Conservation (phyloP, 2,888 invertebrate species). For the Lithophane socia region DNA sequence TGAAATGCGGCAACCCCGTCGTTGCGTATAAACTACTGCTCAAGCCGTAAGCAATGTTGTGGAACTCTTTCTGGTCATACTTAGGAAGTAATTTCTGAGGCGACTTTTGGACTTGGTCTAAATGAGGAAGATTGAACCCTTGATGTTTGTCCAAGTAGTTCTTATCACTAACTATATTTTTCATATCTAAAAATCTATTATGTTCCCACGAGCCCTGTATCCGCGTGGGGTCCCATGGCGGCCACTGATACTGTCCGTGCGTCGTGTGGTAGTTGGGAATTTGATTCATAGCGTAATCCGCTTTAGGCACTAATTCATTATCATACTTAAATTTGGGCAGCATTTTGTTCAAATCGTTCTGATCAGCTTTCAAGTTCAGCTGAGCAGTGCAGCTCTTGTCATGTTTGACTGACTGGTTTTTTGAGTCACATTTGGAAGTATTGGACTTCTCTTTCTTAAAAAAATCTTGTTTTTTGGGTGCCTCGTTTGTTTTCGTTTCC, state of each 20-base stretch:
- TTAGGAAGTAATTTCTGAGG: conserved; percentile 91
- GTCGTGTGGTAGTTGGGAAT: conserved; percentile 92
- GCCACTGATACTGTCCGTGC: conserved; percentile 92
- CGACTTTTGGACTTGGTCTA: conserved; percentile 91
- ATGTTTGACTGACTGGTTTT: conserved; percentile 84
- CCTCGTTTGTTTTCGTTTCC: conserved; percentile 82
- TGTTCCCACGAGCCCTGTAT: conserved; percentile 89
- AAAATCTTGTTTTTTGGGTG: conserved; percentile 88
- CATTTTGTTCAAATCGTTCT: conserved; percentile 90
- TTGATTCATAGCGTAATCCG: conserved; percentile 92
- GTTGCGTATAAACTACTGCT: conserved; percentile 84
- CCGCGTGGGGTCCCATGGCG: conserved; percentile 90
- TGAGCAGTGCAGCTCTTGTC: conserved; percentile 85
- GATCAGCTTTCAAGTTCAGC: conserved; percentile 82
- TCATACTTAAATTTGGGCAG: conserved; percentile 88
- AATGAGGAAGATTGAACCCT: conserved; percentile 90
- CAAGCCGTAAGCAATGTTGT: conserved; percentile 86
- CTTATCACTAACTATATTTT: conserved; percentile 88
- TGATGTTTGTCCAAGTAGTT: conserved; percentile 91
- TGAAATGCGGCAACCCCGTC: conserved; percentile 84
- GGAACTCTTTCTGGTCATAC: conserved; percentile 88
- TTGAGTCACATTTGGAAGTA: conserved; percentile 81
- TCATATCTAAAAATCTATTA: conserved; percentile 87
- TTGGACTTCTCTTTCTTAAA: conserved; percentile 88
- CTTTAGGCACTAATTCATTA: conserved; percentile 89